These are phyloP conservation scores for Thera obeliscata DNA, from an alignment of 2,888 invertebrate genomes.

Conservation along the genomic window DNA sequence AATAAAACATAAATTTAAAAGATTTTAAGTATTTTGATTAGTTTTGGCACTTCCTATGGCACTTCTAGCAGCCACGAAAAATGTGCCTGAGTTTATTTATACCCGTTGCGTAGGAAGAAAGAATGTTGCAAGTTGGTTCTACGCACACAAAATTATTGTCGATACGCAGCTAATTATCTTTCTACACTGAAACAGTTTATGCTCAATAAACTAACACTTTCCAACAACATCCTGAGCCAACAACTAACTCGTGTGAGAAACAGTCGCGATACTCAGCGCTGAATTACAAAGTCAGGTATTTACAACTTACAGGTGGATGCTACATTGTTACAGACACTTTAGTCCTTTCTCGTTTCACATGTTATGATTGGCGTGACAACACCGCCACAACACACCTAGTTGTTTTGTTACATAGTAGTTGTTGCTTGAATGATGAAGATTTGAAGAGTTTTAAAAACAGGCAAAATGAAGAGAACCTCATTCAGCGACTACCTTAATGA, in stretches of 20 bases:
- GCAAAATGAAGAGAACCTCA: no score
- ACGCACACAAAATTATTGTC: neutral
- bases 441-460: no score
- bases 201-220: conserved; percentile 23
- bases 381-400: neutral
- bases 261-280: conserved; percentile 7
- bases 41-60: no score
- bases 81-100: no score
- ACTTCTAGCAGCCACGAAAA: no score
- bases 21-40: no score
- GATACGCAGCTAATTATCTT: neutral
- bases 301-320: conserved; percentile 27
- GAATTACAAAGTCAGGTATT: conserved; percentile 26
- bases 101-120: neutral
- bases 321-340: conserved; percentile 6
- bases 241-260: conserved; percentile 17
- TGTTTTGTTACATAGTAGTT: no score
- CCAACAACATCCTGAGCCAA: conserved; percentile 19
- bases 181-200: conserved; percentile 4
- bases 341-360: conserved; percentile 16
- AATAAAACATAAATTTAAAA: no score
- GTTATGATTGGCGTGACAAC: neutral
- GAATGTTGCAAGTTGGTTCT: neutral
- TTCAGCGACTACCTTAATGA: no score
- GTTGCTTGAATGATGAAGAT: no score